Percentiles rank a stretch among this genome's conserved stretches.
These are phyloP conservation scores for Spheniscus mendiculus DNA, from an alignment of 2,113 vertebrate genomes.

Conservation along the genomic window DNA sequence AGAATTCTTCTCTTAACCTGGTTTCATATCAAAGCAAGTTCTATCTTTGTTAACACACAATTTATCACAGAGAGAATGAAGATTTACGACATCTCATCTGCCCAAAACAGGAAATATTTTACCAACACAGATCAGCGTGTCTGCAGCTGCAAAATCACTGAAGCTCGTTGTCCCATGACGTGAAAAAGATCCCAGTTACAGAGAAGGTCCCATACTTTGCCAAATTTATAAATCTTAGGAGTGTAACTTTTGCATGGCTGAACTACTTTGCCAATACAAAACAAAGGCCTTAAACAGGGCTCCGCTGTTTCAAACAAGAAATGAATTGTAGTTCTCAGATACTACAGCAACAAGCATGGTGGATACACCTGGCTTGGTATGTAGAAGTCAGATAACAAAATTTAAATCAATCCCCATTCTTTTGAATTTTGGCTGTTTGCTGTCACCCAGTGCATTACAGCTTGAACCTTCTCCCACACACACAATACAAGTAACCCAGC, in stretches of 20 bases:
- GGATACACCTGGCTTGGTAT: background rate
- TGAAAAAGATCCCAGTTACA: background rate
- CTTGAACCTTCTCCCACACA: background rate
- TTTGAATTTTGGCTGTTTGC: background rate
- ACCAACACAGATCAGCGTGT: background rate
- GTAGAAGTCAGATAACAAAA: background rate
- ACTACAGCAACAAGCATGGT: background rate
- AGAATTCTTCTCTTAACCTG: conserved; percentile 1
- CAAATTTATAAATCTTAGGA: background rate
- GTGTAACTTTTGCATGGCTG: background rate
- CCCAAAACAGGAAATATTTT: background rate
- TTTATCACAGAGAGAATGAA: conserved; percentile 16
- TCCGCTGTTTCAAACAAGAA: background rate
- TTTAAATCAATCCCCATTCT: background rate
- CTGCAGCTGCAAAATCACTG: background rate
- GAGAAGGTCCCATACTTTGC: background rate
- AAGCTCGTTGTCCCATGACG: background rate
- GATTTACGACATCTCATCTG: background rate
- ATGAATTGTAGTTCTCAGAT: background rate
- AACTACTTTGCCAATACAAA: background rate
- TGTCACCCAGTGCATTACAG: background rate
- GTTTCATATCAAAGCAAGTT: conserved; percentile 3
- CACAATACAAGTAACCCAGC: background rate
- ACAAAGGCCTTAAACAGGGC: background rate
- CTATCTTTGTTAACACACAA: background rate